Conservation (phyloP, 1,140 invertebrate species). For the Drosophila nigrodunni region DNA sequence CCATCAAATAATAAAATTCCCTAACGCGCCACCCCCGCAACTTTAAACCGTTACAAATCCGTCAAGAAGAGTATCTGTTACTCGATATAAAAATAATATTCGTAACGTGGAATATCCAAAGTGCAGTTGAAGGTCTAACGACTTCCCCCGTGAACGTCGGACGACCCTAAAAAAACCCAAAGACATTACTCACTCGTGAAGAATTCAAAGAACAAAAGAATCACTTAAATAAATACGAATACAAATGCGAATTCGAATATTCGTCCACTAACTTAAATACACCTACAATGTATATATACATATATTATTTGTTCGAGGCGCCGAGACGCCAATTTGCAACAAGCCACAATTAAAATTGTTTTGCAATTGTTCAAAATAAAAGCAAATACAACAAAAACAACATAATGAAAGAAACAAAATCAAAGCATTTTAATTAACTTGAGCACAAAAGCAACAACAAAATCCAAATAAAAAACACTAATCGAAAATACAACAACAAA, state of each 20-base stretch:
- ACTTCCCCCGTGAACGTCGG: neutral
- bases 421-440: constrained; percentile 73
- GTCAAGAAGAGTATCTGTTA: neutral
- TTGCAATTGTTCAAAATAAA: constrained; percentile 68
- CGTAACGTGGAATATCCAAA: constrained; percentile 15
- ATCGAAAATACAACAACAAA: constrained; percentile 44
- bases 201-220: constrained; percentile 63
- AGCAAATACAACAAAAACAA: constrained; percentile 26
- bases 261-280: constrained; percentile 23
- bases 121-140: constrained; percentile 59
- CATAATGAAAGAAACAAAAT: constrained; percentile 49
- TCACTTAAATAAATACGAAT: constrained; percentile 18
- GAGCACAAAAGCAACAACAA: constrained; percentile 30
- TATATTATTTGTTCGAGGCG: constrained; percentile 35
- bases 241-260: constrained; percentile 23
- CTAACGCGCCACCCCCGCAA: neutral
- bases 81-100: neutral
- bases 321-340: constrained; percentile 40
- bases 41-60: neutral
- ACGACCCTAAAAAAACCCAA: neutral
- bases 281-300: neutral
- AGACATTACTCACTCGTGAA: constrained; percentile 62
- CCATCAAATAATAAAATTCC: constrained; percentile 2
- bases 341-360: constrained; percentile 63
- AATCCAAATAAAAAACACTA: constrained; percentile 18